phyloP scores from a whole-genome alignment of 2,888 invertebrate species.

The Brachypterus glaber region DNA sequence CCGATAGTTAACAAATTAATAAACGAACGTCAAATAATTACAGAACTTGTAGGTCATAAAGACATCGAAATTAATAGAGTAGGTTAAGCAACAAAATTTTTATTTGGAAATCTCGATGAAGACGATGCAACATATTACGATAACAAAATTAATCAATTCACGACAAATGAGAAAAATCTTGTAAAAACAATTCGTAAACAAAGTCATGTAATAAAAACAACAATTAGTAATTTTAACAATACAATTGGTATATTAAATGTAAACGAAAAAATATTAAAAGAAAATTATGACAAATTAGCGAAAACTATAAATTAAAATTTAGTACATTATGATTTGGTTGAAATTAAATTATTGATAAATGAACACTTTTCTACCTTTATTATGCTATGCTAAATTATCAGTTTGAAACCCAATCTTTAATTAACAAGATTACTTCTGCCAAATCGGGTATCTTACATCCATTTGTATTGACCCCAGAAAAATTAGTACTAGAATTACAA shows the following conservation, averaged over 20 bases:
- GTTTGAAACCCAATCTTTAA: constrained; percentile 9
- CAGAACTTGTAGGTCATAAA: background rate
- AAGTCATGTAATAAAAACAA: constrained; percentile 15
- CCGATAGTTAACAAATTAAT: background rate
- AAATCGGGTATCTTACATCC: constrained; percentile 12
- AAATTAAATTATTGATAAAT: constrained; percentile 7
- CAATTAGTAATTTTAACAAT: constrained; percentile 15
- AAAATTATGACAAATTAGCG: constrained; percentile 8
- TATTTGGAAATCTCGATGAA: constrained; percentile 14
- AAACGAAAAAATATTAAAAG: constrained; percentile 12
- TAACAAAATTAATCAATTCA: constrained; percentile 10
- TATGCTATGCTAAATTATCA: constrained; percentile 5
- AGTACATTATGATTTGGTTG: background rate
- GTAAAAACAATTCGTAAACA: constrained; percentile 7
- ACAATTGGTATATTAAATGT: constrained; percentile 10
- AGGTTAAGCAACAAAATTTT: constrained; percentile 9
- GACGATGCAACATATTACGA: constrained; percentile 15
- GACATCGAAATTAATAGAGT: constrained; percentile 10
- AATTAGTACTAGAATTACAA: constrained; percentile 8
- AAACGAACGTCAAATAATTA: background rate
- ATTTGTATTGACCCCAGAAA: constrained; percentile 12
- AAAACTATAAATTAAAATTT: background rate
- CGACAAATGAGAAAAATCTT: constrained; percentile 1
- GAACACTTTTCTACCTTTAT: constrained; percentile 13
- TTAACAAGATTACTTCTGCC: constrained; percentile 10